A percentile compares a stretch with the other conserved stretches of the same genome.
These are phyloP conservation scores for Panurus biarmicus DNA, from an alignment of 2,113 vertebrate genomes.

Conservation along the genomic window DNA sequence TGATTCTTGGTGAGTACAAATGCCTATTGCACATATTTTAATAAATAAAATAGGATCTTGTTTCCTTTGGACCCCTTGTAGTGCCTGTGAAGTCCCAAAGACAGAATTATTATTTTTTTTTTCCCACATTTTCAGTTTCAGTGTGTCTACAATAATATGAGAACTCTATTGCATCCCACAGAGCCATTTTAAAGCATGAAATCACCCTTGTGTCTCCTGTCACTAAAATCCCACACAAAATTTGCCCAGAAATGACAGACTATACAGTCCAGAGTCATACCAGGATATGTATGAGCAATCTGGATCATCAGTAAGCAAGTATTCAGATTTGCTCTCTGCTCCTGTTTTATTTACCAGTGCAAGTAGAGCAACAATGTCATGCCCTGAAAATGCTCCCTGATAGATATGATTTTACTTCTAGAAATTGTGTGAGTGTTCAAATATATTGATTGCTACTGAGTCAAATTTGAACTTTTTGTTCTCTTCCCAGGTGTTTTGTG, in stretches of 20 bases:
- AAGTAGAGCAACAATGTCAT: fast-evolving
- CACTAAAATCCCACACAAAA: not conserved
- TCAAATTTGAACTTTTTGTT: not conserved
- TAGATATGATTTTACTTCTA: not conserved
- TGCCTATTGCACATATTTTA: not conserved
- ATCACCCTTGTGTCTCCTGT: not conserved
- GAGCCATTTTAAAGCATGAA: not conserved
- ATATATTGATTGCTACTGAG: not conserved
- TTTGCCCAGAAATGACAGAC: not conserved
- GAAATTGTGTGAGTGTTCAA: not conserved
- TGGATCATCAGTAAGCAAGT: not conserved
- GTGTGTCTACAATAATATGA: not conserved
- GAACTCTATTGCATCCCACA: not conserved
- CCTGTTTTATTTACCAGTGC: not conserved
- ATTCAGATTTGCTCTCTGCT: not conserved
- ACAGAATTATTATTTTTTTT: not conserved
- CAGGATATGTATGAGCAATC: not conserved
- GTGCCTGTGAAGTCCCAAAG: not conserved
- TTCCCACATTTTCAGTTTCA: not conserved
- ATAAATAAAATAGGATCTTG: not conserved
- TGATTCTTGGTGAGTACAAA: not conserved
- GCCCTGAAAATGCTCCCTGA: not conserved
- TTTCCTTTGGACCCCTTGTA: not conserved
- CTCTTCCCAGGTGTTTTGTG: not conserved
- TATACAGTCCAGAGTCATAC: not conserved